These are phyloP conservation scores for Drosophila tripunctata DNA, from an alignment of 2,888 invertebrate species.

Conservation along the genomic window DNA sequence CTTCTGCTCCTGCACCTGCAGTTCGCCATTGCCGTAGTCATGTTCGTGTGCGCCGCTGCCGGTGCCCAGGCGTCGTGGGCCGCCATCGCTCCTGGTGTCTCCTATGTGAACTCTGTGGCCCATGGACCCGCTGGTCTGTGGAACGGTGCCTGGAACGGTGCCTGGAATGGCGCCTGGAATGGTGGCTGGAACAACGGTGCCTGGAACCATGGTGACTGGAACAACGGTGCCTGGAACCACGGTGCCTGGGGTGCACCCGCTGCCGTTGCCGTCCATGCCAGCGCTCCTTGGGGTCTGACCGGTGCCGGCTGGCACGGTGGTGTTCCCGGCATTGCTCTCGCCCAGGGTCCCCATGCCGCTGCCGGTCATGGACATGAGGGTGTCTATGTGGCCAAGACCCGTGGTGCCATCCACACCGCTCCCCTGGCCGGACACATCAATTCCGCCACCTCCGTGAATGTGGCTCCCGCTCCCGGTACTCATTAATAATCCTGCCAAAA, in stretches of 20 bases:
- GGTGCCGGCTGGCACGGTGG: constrained; percentile 82
- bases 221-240: constrained; percentile 51
- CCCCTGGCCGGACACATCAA: constrained; percentile 83
- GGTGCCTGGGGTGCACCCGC: constrained; percentile 73
- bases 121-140: constrained; percentile 67
- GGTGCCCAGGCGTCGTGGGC: constrained; percentile 82
- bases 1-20: constrained; percentile 34
- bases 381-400: constrained; percentile 83
- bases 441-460: constrained; percentile 82
- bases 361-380: constrained; percentile 83
- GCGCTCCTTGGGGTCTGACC: constrained; percentile 66
- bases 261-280: constrained; percentile 69
- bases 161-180: constrained; percentile 70
- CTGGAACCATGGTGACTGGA: constrained; percentile 58
- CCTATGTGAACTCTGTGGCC: constrained; percentile 76
- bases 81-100: constrained; percentile 76
- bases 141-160: constrained; percentile 63
- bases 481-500: constrained; percentile 5
- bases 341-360: constrained; percentile 72
- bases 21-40: constrained; percentile 83
- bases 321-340: constrained; percentile 83
- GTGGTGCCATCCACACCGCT: constrained; percentile 83
- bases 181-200: constrained; percentile 61
- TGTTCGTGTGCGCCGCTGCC: constrained; percentile 82
- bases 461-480: constrained; percentile 83